phyloP scores from a whole-genome alignment of 1,140 invertebrate genomes.

The Teleopsis dalmanni region DNA sequence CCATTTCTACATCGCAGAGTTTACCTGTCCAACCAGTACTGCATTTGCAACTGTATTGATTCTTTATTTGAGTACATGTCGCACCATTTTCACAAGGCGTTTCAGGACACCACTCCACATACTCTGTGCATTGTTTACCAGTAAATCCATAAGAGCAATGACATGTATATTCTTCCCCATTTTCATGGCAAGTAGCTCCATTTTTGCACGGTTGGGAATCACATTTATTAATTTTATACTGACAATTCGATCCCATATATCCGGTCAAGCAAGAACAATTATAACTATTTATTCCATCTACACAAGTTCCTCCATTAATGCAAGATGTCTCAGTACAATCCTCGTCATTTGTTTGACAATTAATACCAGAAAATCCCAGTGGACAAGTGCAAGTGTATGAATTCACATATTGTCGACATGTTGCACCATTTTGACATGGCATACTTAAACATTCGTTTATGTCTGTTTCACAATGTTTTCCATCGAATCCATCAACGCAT shows the following conservation, averaged over 20 bases:
- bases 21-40: slow-evolving; percentile 87
- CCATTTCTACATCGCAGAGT: slow-evolving; percentile 88
- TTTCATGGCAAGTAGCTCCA: slow-evolving; percentile 79
- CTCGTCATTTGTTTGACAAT: slow-evolving; percentile 92
- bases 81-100: slow-evolving; percentile 87
- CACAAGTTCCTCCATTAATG: slow-evolving; percentile 87
- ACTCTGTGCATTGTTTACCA: slow-evolving; percentile 76
- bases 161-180: slow-evolving; percentile 68
- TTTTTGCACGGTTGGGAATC: slow-evolving; percentile 83
- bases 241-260: slow-evolving; percentile 84
- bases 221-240: slow-evolving; percentile 88
- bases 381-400: slow-evolving; percentile 89
- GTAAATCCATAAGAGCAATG: slow-evolving; percentile 87
- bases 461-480: slow-evolving; percentile 83
- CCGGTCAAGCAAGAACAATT: slow-evolving; percentile 80
- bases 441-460: slow-evolving; percentile 82
- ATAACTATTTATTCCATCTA: slow-evolving; percentile 89
- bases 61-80: slow-evolving; percentile 75
- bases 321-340: slow-evolving; percentile 88
- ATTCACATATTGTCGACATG: slow-evolving; percentile 86
- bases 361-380: slow-evolving; percentile 84
- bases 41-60: slow-evolving; percentile 81
- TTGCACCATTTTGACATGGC: slow-evolving; percentile 85
- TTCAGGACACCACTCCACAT: slow-evolving; percentile 77
- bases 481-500: slow-evolving; percentile 84